phyloP scores from a whole-genome alignment of 2,797 vertebrate genomes.

The Esox masquinongy region DNA sequence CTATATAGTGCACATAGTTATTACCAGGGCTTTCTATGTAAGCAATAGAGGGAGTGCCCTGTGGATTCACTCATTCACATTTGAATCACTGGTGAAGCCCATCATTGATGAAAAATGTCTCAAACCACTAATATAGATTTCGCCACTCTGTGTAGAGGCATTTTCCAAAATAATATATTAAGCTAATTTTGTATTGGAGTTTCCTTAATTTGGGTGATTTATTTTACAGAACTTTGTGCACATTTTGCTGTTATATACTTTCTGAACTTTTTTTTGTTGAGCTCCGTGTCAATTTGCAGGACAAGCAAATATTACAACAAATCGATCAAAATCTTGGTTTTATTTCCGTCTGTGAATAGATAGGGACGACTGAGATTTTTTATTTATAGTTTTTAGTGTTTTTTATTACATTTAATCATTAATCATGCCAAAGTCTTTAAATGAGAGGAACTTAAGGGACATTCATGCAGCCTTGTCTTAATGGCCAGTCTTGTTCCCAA shows the following conservation, averaged over 20 bases:
- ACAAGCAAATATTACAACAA: neutral
- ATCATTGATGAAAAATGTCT: neutral
- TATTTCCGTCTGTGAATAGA: slow-evolving; percentile 24
- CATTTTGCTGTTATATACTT: too few relatives aligned
- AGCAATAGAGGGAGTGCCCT: neutral
- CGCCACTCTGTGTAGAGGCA: too few relatives aligned
- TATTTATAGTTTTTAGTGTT: slow-evolving; percentile 37
- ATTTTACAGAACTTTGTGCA: too few relatives aligned
- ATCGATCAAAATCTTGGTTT: slow-evolving; percentile 25
- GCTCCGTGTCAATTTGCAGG: neutral
- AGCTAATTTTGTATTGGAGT: too few relatives aligned
- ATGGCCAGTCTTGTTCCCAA: neutral
- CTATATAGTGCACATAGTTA: neutral
- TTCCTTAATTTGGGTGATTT: too few relatives aligned
- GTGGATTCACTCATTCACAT: neutral
- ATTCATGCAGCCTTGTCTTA: neutral
- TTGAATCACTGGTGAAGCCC: neutral
- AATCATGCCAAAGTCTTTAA: neutral
- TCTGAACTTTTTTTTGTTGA: neutral
- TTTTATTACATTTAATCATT: slow-evolving; percentile 19
- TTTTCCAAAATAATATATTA: too few relatives aligned
- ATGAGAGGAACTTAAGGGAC: neutral
- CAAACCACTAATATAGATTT: neutral
- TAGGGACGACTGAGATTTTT: slow-evolving; percentile 2
- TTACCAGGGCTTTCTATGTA: neutral